Conservation (phyloP, 2,888 invertebrate genomes). For the Arctia plantaginis region DNA sequence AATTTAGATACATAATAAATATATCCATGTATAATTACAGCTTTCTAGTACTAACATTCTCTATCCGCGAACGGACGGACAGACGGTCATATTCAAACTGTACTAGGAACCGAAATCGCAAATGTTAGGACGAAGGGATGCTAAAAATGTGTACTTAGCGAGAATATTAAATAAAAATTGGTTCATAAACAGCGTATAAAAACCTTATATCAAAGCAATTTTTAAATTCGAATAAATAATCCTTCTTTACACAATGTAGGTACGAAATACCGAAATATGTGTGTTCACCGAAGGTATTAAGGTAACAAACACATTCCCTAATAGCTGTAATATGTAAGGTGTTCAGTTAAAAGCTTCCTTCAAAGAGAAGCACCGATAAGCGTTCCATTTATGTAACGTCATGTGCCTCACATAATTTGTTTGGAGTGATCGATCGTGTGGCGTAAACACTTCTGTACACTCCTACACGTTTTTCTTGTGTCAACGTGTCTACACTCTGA, state of each 20-base stretch:
- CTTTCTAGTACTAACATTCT: too few relatives aligned
- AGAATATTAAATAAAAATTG: not conserved
- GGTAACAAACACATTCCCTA: conserved; percentile 10
- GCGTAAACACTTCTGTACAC: conserved; percentile 1
- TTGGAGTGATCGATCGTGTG: conserved; percentile 15
- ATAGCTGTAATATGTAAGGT: conserved; percentile 10
- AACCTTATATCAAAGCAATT: not conserved
- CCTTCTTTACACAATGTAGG: not conserved
- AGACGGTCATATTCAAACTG: too few relatives aligned
- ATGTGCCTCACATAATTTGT: conserved; percentile 20
- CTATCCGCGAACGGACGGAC: too few relatives aligned
- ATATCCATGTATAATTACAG: too few relatives aligned
- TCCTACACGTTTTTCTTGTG: conserved; percentile 6
- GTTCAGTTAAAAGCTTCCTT: conserved; percentile 16
- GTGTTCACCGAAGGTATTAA: conserved; percentile 2
- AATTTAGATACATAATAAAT: too few relatives aligned
- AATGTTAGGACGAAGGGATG: too few relatives aligned
- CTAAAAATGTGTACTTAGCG: not conserved
- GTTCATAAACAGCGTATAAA: not conserved
- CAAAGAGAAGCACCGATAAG: conserved; percentile 10
- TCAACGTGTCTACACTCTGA: not conserved
- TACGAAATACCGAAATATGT: not conserved
- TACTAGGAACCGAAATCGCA: too few relatives aligned
- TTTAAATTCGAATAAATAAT: not conserved
- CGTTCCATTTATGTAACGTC: conserved; percentile 8